A percentile compares a stretch with the other conserved stretches of the same genome.
These are phyloP conservation scores for Nephrotoma flavescens DNA, from an alignment of 2,888 invertebrate genomes.

Conservation along the genomic window DNA sequence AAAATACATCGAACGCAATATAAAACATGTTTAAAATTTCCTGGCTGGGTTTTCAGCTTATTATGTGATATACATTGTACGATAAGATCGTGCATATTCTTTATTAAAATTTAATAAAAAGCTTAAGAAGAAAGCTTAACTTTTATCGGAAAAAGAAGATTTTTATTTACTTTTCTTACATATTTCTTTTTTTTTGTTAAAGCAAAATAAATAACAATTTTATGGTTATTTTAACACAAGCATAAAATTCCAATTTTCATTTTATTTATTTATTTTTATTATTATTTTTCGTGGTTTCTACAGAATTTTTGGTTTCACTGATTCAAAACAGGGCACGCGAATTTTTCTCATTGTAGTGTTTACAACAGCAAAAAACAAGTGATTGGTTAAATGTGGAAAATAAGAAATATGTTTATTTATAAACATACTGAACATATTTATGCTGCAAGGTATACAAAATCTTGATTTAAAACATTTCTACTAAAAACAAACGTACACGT, in stretches of 20 bases:
- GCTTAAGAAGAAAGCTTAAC: background rate
- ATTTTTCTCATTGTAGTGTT: background rate
- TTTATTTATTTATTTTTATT: background rate
- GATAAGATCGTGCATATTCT: background rate
- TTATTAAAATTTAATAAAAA: background rate
- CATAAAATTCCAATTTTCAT: background rate
- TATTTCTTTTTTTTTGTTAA: background rate
- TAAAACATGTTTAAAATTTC: background rate
- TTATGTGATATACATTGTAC: background rate
- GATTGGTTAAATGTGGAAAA: background rate
- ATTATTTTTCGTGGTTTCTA: background rate
- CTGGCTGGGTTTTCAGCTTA: background rate
- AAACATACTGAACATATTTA: no score
- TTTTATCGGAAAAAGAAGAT: background rate
- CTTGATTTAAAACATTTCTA: no score
- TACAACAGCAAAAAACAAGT: background rate
- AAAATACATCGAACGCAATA: background rate
- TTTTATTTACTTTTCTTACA: background rate
- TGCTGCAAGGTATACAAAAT: no score
- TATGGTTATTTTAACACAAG: background rate
- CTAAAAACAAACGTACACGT: no score
- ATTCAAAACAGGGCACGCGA: background rate
- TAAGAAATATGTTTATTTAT: no score
- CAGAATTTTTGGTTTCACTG: background rate
- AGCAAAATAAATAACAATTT: background rate